Conservation (phyloP, 2,888 invertebrate genomes). For the Epinotia ramella region DNA sequence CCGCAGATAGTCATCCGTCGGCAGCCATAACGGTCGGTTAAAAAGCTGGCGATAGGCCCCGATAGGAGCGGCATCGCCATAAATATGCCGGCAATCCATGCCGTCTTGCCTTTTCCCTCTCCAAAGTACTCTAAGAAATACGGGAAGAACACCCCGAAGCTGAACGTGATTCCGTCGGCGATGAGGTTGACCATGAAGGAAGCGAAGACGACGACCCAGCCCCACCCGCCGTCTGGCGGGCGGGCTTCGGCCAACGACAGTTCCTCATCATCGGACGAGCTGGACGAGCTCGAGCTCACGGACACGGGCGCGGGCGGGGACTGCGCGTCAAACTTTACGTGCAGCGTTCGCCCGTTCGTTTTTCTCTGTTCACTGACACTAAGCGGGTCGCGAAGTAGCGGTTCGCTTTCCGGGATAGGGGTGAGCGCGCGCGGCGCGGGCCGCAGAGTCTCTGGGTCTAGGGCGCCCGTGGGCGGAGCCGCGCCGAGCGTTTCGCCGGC, state of each 20-base stretch:
- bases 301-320: constrained; percentile 75
- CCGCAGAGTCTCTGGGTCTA: constrained; percentile 74
- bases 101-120: constrained; percentile 93
- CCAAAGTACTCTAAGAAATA: constrained; percentile 94
- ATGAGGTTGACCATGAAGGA: constrained; percentile 96
- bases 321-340: constrained; percentile 86
- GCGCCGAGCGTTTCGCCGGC: constrained; percentile 72
- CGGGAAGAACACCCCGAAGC: constrained; percentile 95
- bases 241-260: constrained; percentile 87
- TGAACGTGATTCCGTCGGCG: constrained; percentile 96
- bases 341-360: constrained; percentile 76
- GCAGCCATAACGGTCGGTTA: constrained; percentile 94
- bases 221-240: constrained; percentile 96
- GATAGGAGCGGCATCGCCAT: constrained; percentile 96
- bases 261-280: constrained; percentile 87
- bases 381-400: constrained; percentile 66
- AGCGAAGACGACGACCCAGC: constrained; percentile 96
- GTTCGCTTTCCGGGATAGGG: constrained; percentile 77
- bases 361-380: constrained; percentile 62
- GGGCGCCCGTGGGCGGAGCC: constrained; percentile 64
- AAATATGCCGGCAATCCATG: constrained; percentile 95
- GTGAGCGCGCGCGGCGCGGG: constrained; percentile 71
- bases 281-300: constrained; percentile 75
- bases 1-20: constrained; percentile 91
- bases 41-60: constrained; percentile 93